Evolutionary conservation across 2,113 vertebrate genomes (phyloP), one percentile per base, ranked within the genome.

Genomic region (Etheostoma spectabile): DNA sequence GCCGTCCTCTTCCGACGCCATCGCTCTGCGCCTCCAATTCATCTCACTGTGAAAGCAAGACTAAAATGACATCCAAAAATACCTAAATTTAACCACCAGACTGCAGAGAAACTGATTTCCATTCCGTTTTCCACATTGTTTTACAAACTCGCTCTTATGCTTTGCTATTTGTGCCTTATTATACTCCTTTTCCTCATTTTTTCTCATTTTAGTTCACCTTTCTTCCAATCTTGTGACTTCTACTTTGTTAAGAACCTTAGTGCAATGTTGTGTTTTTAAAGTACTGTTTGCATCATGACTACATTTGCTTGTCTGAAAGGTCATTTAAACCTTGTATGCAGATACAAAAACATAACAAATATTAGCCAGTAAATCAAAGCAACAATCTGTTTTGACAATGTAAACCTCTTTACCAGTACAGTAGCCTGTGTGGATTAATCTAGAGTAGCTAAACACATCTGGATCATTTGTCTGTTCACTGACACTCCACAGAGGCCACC

Each of bases 1-100:
- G 30, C 74, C 88, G 77, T 87, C 87, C 45, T 95, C 94, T 85
- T 93, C 94, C 1, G 91, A 86, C 1, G 78, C 87, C 70, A 52
- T 53, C 0, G 90, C 93, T 52, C 87, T 81, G 15, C 51, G 88
- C 51, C 92, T 91, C 33, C 55, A 89, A 66, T 15, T 85, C 59
- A 70, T 69, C 82, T 96, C 94, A 51, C 93, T 92, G 70, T 5
- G n/a, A 65, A 74, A 45, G 63, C 4, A 82, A 30, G n/a, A 11
- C 42, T n/a, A 13, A 57, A 22, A 27, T 57, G 3, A 63, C 33
- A 46, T 30, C 30, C n/a, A 1, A 1, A 6, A 19, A 48, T 3
- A 24, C 19, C 22, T 8, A 3, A 5, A 38, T 7, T 45, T 7
- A 3, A 8, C 15, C 27, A 33, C 30, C 2, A 11, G 21, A 30